These are phyloP conservation scores for Dreissena polymorpha DNA, from an alignment of 1,140 invertebrate species.

Conservation along the genomic window DNA sequence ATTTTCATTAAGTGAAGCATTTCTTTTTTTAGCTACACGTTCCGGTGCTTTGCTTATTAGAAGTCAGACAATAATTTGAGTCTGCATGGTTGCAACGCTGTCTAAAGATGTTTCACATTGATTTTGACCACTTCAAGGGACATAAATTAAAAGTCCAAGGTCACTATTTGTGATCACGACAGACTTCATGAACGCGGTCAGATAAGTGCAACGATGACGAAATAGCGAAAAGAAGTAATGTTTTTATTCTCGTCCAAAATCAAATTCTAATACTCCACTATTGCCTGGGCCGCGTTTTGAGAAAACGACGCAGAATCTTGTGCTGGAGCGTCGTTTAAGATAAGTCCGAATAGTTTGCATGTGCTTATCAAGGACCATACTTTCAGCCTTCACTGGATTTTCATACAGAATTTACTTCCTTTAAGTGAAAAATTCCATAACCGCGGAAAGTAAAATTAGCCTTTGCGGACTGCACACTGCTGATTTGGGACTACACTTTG, in stretches of 20 bases:
- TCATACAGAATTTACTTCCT: too few species aligned
- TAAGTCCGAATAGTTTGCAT: not conserved
- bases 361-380: too few species aligned
- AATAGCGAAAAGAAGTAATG: not conserved
- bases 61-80: too few species aligned
- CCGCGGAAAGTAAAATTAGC: too few species aligned
- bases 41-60: too few species aligned
- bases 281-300: not conserved
- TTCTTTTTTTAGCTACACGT: too few species aligned
- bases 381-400: too few species aligned
- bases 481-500: too few species aligned
- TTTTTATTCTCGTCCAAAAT: not conserved
- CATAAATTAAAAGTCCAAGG: conserved; percentile 41
- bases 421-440: too few species aligned
- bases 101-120: conserved; percentile 49
- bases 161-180: conserved; percentile 44
- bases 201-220: conserved; percentile 4
- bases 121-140: conserved; percentile 50
- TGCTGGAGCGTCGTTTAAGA: not conserved
- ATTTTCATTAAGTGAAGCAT: too few species aligned
- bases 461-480: too few species aligned
- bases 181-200: conserved; percentile 43
- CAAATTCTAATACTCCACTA: not conserved
- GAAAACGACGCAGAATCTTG: not conserved
- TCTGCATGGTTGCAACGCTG: too few species aligned